Evolutionary conservation across 2,888 invertebrate species (phyloP).

Genomic region (Aphrophora alni): DNA sequence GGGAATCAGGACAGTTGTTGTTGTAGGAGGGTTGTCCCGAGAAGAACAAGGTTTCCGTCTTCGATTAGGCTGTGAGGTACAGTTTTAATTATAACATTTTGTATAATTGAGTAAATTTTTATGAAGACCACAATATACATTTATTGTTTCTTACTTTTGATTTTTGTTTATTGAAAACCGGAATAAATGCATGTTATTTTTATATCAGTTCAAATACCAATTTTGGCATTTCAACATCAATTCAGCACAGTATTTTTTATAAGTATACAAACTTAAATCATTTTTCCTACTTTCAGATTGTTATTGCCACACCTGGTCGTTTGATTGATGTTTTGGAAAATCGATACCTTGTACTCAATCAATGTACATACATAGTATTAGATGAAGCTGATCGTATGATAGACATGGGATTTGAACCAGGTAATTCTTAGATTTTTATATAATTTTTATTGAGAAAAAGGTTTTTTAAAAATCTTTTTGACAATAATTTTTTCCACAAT

Average conservation of each 20-base stretch:
- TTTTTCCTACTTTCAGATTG: slow-evolving; percentile 80
- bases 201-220: too few relatives aligned
- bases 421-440: slow-evolving; percentile 57
- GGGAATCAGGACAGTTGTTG: slow-evolving; percentile 92
- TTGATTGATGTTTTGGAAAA: slow-evolving; percentile 98
- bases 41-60: slow-evolving; percentile 98
- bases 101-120: too few relatives aligned
- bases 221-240: too few relatives aligned
- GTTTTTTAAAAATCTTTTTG: background rate
- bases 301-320: slow-evolving; percentile 99
- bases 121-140: too few relatives aligned
- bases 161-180: too few relatives aligned
- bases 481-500: background rate
- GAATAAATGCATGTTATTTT: too few relatives aligned
- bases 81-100: slow-evolving; percentile 20
- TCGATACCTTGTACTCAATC: slow-evolving; percentile 93
- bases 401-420: slow-evolving; percentile 99
- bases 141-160: too few relatives aligned
- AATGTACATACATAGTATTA: slow-evolving; percentile 97
- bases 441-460: background rate
- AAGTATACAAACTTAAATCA: too few relatives aligned
- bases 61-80: slow-evolving; percentile 92
- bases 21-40: slow-evolving; percentile 96
- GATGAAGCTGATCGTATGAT: slow-evolving; percentile 99
- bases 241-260: too few relatives aligned